phyloP scores from a whole-genome alignment of 2,888 invertebrate genomes.

The Cybosia mesomella region DNA sequence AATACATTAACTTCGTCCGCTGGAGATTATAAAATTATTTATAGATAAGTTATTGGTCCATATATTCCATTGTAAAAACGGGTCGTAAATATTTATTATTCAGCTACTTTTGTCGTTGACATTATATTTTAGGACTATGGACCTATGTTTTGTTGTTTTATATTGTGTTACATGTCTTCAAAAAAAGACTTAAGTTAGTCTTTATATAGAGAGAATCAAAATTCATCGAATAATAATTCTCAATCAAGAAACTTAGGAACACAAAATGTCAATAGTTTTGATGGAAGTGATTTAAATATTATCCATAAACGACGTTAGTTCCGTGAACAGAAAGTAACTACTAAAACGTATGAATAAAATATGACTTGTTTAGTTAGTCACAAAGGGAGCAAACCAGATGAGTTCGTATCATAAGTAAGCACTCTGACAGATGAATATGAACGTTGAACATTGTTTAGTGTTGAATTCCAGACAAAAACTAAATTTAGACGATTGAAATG shows the following conservation, averaged over 20 bases:
- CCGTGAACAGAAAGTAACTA: neutral
- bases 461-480: constrained; percentile 16
- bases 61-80: too few species aligned
- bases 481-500: neutral
- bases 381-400: constrained; percentile 28
- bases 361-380: constrained; percentile 10
- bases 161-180: too few species aligned
- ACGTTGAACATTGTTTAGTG: constrained; percentile 42
- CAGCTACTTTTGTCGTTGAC: too few species aligned
- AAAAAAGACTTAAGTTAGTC: too few species aligned
- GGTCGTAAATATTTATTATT: too few species aligned
- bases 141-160: too few species aligned
- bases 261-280: neutral
- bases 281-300: neutral
- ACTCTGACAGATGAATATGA: constrained; percentile 50
- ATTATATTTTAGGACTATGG: too few species aligned
- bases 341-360: neutral
- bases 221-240: neutral
- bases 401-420: constrained; percentile 48
- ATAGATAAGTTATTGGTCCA: too few species aligned
- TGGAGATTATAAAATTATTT: too few species aligned
- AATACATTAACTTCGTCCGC: too few species aligned
- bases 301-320: neutral
- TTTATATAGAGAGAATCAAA: neutral
- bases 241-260: neutral